These are phyloP conservation scores for Microplitis manilae DNA, from an alignment of 2,888 invertebrate genomes.

Conservation along the genomic window DNA sequence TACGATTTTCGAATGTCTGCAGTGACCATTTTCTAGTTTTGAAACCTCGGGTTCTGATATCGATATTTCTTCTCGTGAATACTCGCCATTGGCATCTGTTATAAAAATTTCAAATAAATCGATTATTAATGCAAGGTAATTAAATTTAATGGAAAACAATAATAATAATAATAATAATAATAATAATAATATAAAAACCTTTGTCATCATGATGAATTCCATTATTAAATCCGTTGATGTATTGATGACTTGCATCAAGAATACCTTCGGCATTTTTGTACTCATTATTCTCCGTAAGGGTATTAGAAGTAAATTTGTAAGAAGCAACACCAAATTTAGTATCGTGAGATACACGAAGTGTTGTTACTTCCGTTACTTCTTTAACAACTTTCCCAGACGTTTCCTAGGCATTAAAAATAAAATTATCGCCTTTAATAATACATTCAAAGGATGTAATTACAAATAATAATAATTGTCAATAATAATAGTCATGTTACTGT, in stretches of 20 bases:
- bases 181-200: conserved; percentile 41
- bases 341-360: conserved; percentile 73
- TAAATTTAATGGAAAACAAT: neutral
- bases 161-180: neutral
- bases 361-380: conserved; percentile 74
- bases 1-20: conserved; percentile 47
- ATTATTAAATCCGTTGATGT: conserved; percentile 38
- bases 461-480: neutral
- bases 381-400: conserved; percentile 72
- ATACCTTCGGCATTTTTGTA: conserved; percentile 58
- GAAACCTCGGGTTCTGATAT: conserved; percentile 35
- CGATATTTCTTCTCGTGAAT: conserved; percentile 45
- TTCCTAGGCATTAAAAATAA: conserved; percentile 54
- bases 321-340: conserved; percentile 74
- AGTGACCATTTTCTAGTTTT: conserved; percentile 39
- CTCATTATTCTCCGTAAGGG: conserved; percentile 67
- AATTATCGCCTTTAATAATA: neutral
- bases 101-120: neutral
- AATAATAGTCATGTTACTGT: too few relatives aligned
- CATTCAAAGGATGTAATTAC: conserved; percentile 7
- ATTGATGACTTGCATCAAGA: conserved; percentile 44
- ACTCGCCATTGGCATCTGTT: conserved; percentile 35
- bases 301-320: conserved; percentile 74
- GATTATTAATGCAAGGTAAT: neutral
- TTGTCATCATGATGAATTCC: conserved; percentile 41